Percentiles rank a stretch among this genome's conserved stretches.
Evolutionary conservation across 2,113 vertebrate species (phyloP).

Genomic region (Heptranchias perlo): DNA sequence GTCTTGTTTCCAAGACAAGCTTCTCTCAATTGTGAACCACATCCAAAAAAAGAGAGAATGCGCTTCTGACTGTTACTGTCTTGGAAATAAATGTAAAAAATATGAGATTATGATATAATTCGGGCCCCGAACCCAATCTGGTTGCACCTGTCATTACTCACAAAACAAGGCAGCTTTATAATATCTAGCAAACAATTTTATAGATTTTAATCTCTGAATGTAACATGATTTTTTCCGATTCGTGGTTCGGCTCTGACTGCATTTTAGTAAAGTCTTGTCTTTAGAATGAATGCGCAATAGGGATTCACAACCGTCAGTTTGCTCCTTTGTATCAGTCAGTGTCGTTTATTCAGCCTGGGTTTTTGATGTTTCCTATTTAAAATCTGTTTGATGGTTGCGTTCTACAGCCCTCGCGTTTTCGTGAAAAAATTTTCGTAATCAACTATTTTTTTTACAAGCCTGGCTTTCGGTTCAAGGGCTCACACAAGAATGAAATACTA

Average conservation of each 20-base stretch:
- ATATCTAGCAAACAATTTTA: not conserved
- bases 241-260: not conserved
- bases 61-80: not conserved
- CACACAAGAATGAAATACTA: too few relatives aligned
- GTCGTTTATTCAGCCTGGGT: not conserved
- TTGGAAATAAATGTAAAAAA: not conserved
- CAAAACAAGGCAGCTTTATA: not conserved
- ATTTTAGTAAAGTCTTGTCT: not conserved
- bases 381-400: not conserved
- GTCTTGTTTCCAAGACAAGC: not conserved
- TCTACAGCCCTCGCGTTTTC: not conserved
- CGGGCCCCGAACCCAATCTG: not conserved
- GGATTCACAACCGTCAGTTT: not conserved
- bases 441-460: not conserved
- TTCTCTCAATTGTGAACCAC: not conserved
- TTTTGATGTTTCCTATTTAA: not conserved
- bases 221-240: not conserved
- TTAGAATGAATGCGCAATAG: not conserved
- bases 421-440: not conserved
- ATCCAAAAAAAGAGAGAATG: not conserved
- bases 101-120: not conserved
- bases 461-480: not conserved
- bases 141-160: not conserved
- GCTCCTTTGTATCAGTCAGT: not conserved
- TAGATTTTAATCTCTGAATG: not conserved